A percentile compares a stretch with the other conserved stretches of the same genome.
Evolutionary conservation across 2,797 vertebrate genomes (phyloP).

Genomic region (Microhierax caerulescens): DNA sequence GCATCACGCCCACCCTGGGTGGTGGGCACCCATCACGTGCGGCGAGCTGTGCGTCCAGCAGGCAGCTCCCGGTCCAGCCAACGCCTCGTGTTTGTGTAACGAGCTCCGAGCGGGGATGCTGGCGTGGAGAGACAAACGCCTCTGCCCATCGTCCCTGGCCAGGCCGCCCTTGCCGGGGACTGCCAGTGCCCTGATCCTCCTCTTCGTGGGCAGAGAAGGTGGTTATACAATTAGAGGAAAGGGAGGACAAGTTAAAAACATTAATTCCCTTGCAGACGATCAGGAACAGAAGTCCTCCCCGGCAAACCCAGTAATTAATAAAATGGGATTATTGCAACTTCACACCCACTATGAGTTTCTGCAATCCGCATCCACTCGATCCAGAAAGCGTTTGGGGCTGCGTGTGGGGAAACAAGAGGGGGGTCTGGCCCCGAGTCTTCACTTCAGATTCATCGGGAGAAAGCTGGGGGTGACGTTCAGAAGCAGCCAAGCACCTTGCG

Average conservation of each 20-base stretch:
- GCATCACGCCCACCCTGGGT: background rate
- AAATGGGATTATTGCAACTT: constrained; percentile 56
- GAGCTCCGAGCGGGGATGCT: background rate
- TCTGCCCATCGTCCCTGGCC: background rate
- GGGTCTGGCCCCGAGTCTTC: background rate
- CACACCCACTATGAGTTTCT: background rate
- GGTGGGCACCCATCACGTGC: background rate
- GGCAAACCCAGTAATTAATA: constrained; percentile 31
- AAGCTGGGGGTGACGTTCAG: background rate
- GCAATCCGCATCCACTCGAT: constrained; percentile 22
- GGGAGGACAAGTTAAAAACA: background rate
- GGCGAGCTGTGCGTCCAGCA: background rate
- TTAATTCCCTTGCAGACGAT: background rate
- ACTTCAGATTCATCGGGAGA: background rate
- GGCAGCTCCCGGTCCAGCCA: background rate
- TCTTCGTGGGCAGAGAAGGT: background rate
- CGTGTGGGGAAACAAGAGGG: background rate
- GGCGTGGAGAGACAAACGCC: background rate
- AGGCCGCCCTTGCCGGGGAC: background rate
- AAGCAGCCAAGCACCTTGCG: background rate
- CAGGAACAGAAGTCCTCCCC: background rate
- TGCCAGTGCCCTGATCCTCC: background rate
- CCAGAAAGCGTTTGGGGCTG: background rate
- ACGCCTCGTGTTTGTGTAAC: background rate
- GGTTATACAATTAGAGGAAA: background rate